Conservation (phyloP, 1,140 invertebrate species). For the Zaprionus gabonicus region DNA sequence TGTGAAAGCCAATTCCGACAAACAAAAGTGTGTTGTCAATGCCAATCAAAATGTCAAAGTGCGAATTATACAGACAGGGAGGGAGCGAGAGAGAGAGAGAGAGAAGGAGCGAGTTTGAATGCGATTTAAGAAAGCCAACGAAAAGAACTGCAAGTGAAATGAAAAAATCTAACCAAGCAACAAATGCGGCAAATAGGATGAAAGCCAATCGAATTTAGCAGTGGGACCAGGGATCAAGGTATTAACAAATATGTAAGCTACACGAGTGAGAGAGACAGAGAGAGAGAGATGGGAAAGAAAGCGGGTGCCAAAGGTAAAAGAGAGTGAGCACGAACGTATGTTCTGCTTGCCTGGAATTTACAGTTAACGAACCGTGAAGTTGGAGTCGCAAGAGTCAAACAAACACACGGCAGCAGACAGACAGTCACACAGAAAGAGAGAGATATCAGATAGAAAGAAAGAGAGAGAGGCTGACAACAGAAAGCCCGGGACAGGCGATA, state of each 20-base stretch:
- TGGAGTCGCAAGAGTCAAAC: conserved; percentile 52
- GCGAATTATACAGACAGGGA: conserved; percentile 52
- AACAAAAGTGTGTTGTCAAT: conserved; percentile 73
- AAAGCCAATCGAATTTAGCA: conserved; percentile 77
- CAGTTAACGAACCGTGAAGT: conserved; percentile 80
- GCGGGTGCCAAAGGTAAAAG: neutral
- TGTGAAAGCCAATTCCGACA: conserved; percentile 44
- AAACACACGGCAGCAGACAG: conserved; percentile 21
- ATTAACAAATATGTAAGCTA: conserved; percentile 75
- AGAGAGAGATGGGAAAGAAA: conserved; percentile 19
- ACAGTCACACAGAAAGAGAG: conserved; percentile 12
- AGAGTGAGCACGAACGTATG: conserved; percentile 48
- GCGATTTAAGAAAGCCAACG: conserved; percentile 26
- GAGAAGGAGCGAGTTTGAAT: neutral
- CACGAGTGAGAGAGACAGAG: conserved; percentile 2
- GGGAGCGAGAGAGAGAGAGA: conserved; percentile 4
- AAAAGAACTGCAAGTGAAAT: conserved; percentile 49
- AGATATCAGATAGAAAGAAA: neutral
- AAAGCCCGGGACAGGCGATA: conserved; percentile 48
- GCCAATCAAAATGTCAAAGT: conserved; percentile 80
- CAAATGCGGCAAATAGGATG: conserved; percentile 81
- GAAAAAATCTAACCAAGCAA: conserved; percentile 79
- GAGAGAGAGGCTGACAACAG: conserved; percentile 28
- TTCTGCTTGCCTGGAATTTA: conserved; percentile 65
- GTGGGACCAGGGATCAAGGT: conserved; percentile 57